Conservation (phyloP, 1,140 invertebrate species). For the Drosophila setifemur region DNA sequence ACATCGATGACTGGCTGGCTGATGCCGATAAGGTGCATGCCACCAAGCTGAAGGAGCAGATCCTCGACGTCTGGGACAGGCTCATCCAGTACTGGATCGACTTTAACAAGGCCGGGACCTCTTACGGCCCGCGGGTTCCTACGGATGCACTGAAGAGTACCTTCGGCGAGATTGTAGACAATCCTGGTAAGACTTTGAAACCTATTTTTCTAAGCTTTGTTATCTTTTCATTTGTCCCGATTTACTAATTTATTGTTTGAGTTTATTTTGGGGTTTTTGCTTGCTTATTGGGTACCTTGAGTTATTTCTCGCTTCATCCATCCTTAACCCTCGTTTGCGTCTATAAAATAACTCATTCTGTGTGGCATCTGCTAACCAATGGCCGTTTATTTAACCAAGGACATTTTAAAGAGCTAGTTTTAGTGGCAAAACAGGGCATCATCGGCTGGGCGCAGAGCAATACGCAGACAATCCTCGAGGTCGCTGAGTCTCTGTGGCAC, state of each 20-base stretch:
- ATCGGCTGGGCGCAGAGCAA: constrained; percentile 95
- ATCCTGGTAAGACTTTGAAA: constrained; percentile 63
- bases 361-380: constrained; percentile 77
- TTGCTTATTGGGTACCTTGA: constrained; percentile 9
- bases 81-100: constrained; percentile 96
- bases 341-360: constrained; percentile 72
- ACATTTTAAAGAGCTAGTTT: constrained; percentile 83
- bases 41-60: constrained; percentile 93
- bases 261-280: constrained; percentile 32
- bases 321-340: constrained; percentile 54
- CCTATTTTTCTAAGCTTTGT: neutral
- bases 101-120: constrained; percentile 83
- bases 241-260: constrained; percentile 13
- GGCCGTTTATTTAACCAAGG: constrained; percentile 81
- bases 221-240: constrained; percentile 29
- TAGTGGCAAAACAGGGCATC: constrained; percentile 85
- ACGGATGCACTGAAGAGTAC: constrained; percentile 87
- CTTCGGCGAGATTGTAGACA: constrained; percentile 83
- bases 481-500: constrained; percentile 96
- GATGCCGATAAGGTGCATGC: constrained; percentile 92
- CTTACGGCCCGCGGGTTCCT: constrained; percentile 87
- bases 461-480: constrained; percentile 93
- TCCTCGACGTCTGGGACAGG: constrained; percentile 95
- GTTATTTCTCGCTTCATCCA: constrained; percentile 18
- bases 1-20: constrained; percentile 86